Base-by-base conservation (phyloP, 2,797 vertebrate genomes). In the Rhinatrema bivittatum region DNA sequence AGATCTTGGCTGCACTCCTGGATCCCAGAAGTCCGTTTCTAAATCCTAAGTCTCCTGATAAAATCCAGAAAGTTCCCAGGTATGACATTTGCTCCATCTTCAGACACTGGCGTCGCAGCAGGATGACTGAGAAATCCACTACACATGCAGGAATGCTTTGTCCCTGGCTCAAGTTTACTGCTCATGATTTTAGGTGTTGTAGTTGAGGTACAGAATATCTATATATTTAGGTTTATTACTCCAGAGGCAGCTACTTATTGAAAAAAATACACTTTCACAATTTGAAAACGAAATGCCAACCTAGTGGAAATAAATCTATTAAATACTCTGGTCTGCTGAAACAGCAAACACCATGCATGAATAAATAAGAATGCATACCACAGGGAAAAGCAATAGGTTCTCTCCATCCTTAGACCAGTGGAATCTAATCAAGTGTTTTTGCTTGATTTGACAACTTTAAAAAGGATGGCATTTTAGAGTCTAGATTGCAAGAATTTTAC, bases 391-490 rank as follows among this genome's bases (percentile, higher is more conserved):
- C 8, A 54, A 15, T 36, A 45, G 3, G 7, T 16, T 61, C 16
- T 46, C 60, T 66, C 46, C 56, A 32, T 53, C 46, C 40, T 53
- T 36, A 55, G 34, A 32, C 31, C 25, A 50, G 12, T 22, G 18
- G 17, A 51, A 67, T 62, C 38, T 60, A 68, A 71, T 70, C 46
- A 65, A 56, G n/a, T 39, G 2, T 29, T 10, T 51, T 30, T 42
- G 32, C n/a, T 60, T n/a, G 49, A 34, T 59, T 68, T 53, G 55
- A 7, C 24, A 44, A 47, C 45, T 61, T 53, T 59, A 42, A n/a
- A 30, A 48, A 50, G 23, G 30, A 11, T 37, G 41, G 36, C 35
- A 41, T 30, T 18, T 52, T 46, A 61, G 36, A 59, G 61, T 61
- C 50, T 48, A 42, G 42, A 9, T 33, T 49, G 10, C 39, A 29